Evolutionary conservation across 2,113 vertebrate genomes (phyloP).

Genomic region (Hydrochoerus hydrochaeris): DNA sequence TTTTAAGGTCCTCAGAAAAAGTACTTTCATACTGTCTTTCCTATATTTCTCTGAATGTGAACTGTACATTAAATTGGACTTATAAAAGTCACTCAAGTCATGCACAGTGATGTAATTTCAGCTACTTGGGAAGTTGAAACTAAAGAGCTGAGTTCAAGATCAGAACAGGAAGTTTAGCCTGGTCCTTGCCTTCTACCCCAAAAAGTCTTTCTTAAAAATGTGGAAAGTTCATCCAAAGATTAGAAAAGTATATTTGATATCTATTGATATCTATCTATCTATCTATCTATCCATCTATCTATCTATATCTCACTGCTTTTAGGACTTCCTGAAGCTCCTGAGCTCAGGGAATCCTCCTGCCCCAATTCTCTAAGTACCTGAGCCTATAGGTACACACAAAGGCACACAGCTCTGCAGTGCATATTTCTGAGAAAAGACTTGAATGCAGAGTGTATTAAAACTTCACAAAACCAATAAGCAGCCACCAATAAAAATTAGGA

Average conservation of each 20-base stretch:
- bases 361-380: neutral
- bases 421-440: neutral
- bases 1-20: neutral
- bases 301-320: neutral
- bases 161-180: neutral
- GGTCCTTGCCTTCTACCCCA: neutral
- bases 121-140: neutral
- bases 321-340: neutral
- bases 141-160: neutral
- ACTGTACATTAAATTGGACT: neutral
- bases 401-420: neutral
- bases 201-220: neutral
- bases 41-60: neutral
- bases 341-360: too few species aligned
- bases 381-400: neutral
- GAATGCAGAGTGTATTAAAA: neutral
- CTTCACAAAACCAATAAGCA: neutral
- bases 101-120: neutral
- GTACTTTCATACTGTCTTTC: neutral
- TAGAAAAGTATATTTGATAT: neutral
- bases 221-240: neutral
- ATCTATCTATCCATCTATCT: too few species aligned
- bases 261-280: too few species aligned
- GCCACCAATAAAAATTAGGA: neutral
- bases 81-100: neutral